These are phyloP conservation scores for Cryptoblepharus egeriae DNA, from an alignment of 2,797 vertebrate species.

Conservation along the genomic window DNA sequence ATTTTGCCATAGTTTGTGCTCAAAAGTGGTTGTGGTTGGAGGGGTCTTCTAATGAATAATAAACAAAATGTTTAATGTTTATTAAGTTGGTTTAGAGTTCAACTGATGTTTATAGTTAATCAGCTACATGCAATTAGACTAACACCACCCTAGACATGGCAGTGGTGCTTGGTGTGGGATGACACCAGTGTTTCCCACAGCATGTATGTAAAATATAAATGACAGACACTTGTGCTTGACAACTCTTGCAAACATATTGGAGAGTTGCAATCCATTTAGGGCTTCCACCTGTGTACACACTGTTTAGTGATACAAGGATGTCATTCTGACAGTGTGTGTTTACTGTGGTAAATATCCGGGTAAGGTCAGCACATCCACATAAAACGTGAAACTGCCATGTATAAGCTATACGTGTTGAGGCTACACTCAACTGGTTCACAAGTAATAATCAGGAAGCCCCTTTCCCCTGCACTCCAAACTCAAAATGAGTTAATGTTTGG, in stretches of 20 bases:
- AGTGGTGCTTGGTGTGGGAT: too few relatives aligned
- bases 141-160: too few relatives aligned
- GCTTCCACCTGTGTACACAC: background rate
- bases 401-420: background rate
- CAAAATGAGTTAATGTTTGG: constrained; percentile 64
- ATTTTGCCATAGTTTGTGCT: too few relatives aligned
- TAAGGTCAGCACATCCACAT: background rate
- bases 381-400: background rate
- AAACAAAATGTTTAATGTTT: too few relatives aligned
- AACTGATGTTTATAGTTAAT: too few relatives aligned
- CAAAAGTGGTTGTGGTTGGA: too few relatives aligned
- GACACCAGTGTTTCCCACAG: background rate
- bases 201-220: background rate
- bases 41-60: too few relatives aligned
- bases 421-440: background rate
- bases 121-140: too few relatives aligned
- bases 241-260: too few relatives aligned
- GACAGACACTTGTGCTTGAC: background rate
- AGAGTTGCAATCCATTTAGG: background rate
- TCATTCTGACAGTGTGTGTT: background rate
- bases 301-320: background rate
- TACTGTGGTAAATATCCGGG: background rate
- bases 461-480: too few relatives aligned
- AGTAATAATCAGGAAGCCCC: constrained; percentile 15
- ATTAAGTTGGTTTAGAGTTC: too few relatives aligned